Percentiles rank a stretch among this genome's conserved stretches.
These are phyloP conservation scores for Discoglossus pictus DNA, from an alignment of 2,797 vertebrate species.

Conservation along the genomic window DNA sequence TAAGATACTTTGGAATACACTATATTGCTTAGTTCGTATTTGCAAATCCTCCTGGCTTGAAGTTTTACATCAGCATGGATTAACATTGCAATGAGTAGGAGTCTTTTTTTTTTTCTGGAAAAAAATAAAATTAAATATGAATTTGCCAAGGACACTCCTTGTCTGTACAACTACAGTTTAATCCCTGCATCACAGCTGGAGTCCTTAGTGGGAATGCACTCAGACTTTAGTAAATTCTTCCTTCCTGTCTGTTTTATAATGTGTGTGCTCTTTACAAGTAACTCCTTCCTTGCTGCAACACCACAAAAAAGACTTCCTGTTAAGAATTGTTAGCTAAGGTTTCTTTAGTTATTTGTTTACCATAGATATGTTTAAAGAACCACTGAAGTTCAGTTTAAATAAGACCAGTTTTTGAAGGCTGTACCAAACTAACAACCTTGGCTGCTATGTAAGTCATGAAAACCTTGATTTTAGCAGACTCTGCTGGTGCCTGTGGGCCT, in stretches of 20 bases:
- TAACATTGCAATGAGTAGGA: slow-evolving; percentile 46
- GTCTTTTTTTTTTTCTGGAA: slow-evolving; percentile 10
- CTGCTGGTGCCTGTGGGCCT: too few species aligned
- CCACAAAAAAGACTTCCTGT: neutral
- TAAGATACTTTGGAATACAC: too few species aligned
- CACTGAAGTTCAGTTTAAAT: too few species aligned
- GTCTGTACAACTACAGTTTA: slow-evolving; percentile 41
- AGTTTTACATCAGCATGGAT: slow-evolving; percentile 33
- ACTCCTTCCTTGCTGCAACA: slow-evolving; percentile 36
- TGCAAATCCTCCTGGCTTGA: slow-evolving; percentile 9
- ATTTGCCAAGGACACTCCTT: slow-evolving; percentile 47
- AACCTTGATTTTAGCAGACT: too few species aligned
- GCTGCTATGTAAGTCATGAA: too few species aligned
- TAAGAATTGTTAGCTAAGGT: too few species aligned
- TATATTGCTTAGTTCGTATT: too few species aligned
- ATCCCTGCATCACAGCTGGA: slow-evolving; percentile 43
- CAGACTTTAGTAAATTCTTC: slow-evolving; percentile 46
- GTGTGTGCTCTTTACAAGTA: slow-evolving; percentile 30
- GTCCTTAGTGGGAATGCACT: slow-evolving; percentile 41
- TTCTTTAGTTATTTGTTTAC: too few species aligned
- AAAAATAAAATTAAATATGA: slow-evolving; percentile 46
- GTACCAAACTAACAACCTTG: too few species aligned
- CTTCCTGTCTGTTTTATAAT: slow-evolving; percentile 48
- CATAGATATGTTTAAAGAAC: too few species aligned
- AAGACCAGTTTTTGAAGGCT: too few species aligned